These are phyloP conservation scores for Ormyrus pomaceus DNA, from an alignment of 2,888 invertebrate genomes.

Conservation along the genomic window DNA sequence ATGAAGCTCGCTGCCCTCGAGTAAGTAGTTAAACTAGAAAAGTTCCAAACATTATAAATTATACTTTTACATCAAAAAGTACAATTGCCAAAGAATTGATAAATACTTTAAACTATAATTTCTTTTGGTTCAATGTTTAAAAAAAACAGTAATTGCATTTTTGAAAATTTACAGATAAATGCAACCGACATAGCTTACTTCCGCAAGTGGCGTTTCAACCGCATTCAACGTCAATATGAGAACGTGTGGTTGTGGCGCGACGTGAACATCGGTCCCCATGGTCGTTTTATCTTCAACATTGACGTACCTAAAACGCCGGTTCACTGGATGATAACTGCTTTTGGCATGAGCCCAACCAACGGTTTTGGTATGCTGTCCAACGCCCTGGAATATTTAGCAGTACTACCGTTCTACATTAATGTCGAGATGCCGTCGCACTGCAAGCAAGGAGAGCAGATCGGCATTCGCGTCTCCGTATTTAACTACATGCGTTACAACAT, in stretches of 20 bases:
- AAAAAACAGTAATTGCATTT: not conserved
- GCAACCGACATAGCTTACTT: slow-evolving; percentile 84
- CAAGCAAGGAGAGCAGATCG: slow-evolving; percentile 95
- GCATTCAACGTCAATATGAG: slow-evolving; percentile 93
- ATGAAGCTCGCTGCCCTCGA: slow-evolving; percentile 85
- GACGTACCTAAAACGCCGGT: slow-evolving; percentile 91
- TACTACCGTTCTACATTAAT: slow-evolving; percentile 95
- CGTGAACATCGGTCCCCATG: slow-evolving; percentile 94
- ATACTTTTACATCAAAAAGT: no score
- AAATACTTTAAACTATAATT: no score
- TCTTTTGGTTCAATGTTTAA: not conserved
- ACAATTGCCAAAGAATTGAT: no score
- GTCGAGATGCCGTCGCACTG: slow-evolving; percentile 92
- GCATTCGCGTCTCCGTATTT: slow-evolving; percentile 93
- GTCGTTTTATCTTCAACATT: slow-evolving; percentile 89
- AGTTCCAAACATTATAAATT: no score
- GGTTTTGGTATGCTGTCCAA: slow-evolving; percentile 92
- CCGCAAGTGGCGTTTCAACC: slow-evolving; percentile 90
- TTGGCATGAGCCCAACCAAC: slow-evolving; percentile 90
- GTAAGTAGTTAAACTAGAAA: slow-evolving; percentile 14
- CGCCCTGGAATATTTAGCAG: slow-evolving; percentile 91
- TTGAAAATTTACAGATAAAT: slow-evolving; percentile 76
- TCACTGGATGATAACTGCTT: slow-evolving; percentile 95
- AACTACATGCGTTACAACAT: slow-evolving; percentile 92
- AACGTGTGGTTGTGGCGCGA: slow-evolving; percentile 98